These are phyloP conservation scores for Conops quadrifasciatus DNA, from an alignment of 2,888 invertebrate species.

Conservation along the genomic window DNA sequence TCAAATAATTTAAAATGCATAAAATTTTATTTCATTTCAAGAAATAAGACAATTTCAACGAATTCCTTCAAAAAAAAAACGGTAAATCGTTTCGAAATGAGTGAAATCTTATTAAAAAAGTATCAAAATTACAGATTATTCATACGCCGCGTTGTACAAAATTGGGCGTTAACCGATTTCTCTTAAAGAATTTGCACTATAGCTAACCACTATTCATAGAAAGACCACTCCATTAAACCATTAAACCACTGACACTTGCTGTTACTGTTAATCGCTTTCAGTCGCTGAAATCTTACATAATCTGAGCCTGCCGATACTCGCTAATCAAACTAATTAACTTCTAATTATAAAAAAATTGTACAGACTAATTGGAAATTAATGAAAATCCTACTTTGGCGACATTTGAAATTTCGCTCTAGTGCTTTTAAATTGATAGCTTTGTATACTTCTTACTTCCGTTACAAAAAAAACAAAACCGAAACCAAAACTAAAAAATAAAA, in stretches of 20 bases:
- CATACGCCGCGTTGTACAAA: no score
- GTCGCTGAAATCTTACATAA: no score
- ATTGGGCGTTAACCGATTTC: no score
- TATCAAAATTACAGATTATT: not conserved
- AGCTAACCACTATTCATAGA: no score
- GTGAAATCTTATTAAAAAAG: not conserved
- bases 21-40: not conserved
- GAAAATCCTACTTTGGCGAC: not conserved
- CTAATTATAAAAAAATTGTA: not conserved
- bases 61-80: not conserved
- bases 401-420: not conserved
- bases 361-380: not conserved
- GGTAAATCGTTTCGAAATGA: no score
- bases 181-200: no score
- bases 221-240: no score
- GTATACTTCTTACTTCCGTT: not conserved
- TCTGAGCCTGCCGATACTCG: no score
- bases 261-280: no score
- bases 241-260: no score
- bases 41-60: not conserved
- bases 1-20: not conserved
- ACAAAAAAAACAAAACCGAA: not conserved
- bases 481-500: no score
- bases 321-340: not conserved
- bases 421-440: no score